Evolutionary conservation across 2,797 vertebrate species (phyloP).

Genomic region (Helicolenus hilgendorfi): DNA sequence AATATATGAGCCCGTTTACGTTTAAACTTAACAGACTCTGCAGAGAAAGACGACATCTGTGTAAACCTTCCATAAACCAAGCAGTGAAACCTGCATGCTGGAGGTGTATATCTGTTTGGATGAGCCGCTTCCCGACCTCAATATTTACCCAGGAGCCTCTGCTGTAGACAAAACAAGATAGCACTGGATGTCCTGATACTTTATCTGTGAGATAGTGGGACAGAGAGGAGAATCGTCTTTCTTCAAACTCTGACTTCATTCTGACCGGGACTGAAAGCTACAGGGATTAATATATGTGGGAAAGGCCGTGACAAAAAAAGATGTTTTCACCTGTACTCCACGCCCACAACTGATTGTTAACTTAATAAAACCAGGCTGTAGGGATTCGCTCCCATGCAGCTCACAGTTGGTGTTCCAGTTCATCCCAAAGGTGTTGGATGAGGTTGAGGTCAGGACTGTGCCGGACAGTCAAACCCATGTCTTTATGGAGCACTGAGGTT

Average conservation of each 20-base stretch:
- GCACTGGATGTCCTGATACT: not conserved
- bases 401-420: too few species aligned
- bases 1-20: not conserved
- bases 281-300: not conserved
- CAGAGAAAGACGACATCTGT: not conserved
- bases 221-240: not conserved
- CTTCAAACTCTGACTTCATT: not conserved
- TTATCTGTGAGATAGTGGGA: not conserved
- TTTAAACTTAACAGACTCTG: not conserved
- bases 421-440: too few species aligned
- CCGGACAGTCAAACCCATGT: too few species aligned
- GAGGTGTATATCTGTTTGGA: conserved; percentile 20
- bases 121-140: conserved; percentile 9
- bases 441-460: too few species aligned
- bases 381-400: too few species aligned
- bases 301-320: not conserved
- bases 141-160: conserved; percentile 56
- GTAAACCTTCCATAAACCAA: not conserved
- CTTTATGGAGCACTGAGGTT: too few species aligned
- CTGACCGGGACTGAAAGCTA: not conserved
- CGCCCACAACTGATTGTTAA: too few species aligned
- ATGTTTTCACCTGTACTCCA: too few species aligned
- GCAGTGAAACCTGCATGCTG: not conserved
- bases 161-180: conserved; percentile 66
- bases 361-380: too few species aligned